These are phyloP conservation scores for Amblyjoppa proteus DNA, from an alignment of 2,888 invertebrate species.

Conservation along the genomic window DNA sequence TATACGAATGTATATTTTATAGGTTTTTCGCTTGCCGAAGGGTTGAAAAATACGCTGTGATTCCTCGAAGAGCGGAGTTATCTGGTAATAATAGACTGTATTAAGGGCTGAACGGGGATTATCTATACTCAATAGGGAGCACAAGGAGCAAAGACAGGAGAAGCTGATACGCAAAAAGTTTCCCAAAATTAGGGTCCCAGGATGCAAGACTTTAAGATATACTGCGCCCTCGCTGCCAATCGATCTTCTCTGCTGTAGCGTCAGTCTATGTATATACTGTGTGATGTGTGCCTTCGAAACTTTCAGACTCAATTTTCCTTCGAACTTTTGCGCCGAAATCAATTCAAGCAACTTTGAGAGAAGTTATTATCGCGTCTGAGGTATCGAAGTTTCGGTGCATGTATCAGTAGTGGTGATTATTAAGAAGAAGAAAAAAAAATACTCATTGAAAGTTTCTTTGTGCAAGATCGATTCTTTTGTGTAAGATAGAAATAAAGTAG, in stretches of 20 bases:
- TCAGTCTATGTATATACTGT: slow-evolving; percentile 17
- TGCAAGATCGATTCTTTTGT: slow-evolving; percentile 6
- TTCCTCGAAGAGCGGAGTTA: not conserved
- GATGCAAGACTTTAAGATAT: not conserved
- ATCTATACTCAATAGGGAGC: not conserved
- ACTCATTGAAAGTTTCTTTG: not conserved
- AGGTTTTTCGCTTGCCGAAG: not conserved
- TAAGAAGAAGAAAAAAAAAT: not conserved
- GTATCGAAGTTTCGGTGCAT: slow-evolving; percentile 35
- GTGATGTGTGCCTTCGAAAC: slow-evolving; percentile 32
- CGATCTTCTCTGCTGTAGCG: slow-evolving; percentile 42
- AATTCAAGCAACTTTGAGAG: slow-evolving; percentile 40
- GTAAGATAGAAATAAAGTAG: not conserved
- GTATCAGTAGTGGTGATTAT: not conserved
- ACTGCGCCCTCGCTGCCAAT: slow-evolving; percentile 18
- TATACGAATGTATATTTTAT: not conserved
- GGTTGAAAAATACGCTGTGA: not conserved
- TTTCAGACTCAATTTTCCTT: slow-evolving; percentile 49
- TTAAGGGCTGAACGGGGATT: not conserved
- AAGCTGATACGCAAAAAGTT: slow-evolving; percentile 16
- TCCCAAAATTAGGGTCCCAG: not conserved
- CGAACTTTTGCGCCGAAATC: slow-evolving; percentile 49
- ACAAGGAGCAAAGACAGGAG: not conserved
- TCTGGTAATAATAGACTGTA: not conserved
- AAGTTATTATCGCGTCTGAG: slow-evolving; percentile 38